Base-by-base conservation (phyloP, 2,113 vertebrate genomes). In the Grus americana region DNA sequence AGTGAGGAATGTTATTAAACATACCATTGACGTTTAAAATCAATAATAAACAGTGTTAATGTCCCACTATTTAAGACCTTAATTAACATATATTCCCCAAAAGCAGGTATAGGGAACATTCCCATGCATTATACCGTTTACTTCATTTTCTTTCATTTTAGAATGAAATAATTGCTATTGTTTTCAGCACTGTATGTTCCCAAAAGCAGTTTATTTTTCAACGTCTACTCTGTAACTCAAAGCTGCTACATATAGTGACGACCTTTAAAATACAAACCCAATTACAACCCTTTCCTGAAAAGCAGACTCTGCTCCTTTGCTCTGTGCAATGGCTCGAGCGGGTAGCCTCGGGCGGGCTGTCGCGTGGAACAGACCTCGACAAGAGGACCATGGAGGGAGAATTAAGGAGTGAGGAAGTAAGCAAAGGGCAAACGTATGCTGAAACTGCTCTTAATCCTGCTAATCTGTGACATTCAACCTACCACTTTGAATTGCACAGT, bases 281-380 rank as follows among this genome's bases (percentile, higher is more conserved):
- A 27, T 44, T 79, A 79, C 58, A 91, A 10, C 2, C 13, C 3
- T 19, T 61, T 30, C 15, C 61, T 61, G 38, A 79, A 86, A 89
- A 65, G 38, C 38, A 73, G 70, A 44, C 11, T 65, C 40, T 49
- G 17, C n/a, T 80, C 34, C 18, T 83, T 57, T 73, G 26, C 19
- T 21, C 29, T 49, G 40, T 49, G 63, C 40, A 36, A 9, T 12
- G 23, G 12, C 78, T 81, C 2, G 4, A 57, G 38, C 15, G 61
- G 27, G 44, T 4, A 70, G 40, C 46, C 32, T 68, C 3, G 0
- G 1, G 15, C 10, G 17, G 54, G 70, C 29, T 55, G 15, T 26
- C 1, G 0, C 32, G 3, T 4, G 8, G 23, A 85, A 23, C 22
- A 38, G 38, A 55, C 11, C 12, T 15, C 0, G 0, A 38, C 7